Evolutionary conservation across 2,888 invertebrate species (phyloP), one percentile per base, ranked within the genome.

Genomic region (Pseudococcus viburni): DNA sequence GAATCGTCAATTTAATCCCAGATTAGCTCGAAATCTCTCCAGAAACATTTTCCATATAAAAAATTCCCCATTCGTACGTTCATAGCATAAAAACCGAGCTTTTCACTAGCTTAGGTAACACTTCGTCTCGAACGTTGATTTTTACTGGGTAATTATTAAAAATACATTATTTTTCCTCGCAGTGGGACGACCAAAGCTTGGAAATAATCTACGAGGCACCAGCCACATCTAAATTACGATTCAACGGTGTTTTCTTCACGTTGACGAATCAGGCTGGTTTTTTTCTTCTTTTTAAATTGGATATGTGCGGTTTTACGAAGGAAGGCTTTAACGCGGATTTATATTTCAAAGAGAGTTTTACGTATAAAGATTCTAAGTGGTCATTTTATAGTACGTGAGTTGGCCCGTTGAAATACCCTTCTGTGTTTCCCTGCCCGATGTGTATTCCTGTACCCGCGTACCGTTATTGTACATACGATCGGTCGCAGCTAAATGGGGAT

Each of bases 271-370:
- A 73, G 68, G 12, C 4, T 33, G 11, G 33, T 33, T 73, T 73
- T 73, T 73, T 73, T 33, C 3, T 33, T 33, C 26, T 3, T 73
- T 33, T 33, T 9, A 73, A 73, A 73, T 73, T 73, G 68, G 68
- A 73, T 73, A 15, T 73, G 68, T 73, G 68, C 68, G 68, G 68
- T 73, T 73, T 73, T 73, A 73, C 26, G 26, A 2, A 33, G 33
- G 33, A 12, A 8, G 68, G 33, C 68, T 73, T 73, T 73, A 26
- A 73, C 68, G 68, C 68, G 68, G 68, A 73, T 73, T 73, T 73
- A 73, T 73, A 73, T 73, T 73, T 73, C 68, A 73, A 73, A 73
- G 68, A 15, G 68, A 73, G 68, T 73, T 73, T 73, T 73, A 73
- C 68, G 68, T 8, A 19, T 73, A 73, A 73, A 73, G 68, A 73